Evolutionary conservation across 1,140 invertebrate genomes (phyloP).

Genomic region (Melanaphis sacchari): DNA sequence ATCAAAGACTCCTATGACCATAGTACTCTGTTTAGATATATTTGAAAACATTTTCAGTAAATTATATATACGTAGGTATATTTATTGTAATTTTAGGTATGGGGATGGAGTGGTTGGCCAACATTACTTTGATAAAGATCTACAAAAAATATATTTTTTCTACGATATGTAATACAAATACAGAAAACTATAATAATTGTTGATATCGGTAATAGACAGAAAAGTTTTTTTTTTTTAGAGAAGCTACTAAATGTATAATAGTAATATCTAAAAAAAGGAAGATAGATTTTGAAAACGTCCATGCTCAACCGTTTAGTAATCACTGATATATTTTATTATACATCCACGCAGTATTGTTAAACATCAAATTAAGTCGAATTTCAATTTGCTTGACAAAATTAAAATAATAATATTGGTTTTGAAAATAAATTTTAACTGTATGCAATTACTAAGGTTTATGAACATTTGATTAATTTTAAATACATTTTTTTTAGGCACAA

Average conservation of each 20-base stretch:
- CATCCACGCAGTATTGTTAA: background rate
- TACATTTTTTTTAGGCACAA: background rate
- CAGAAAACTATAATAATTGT: background rate
- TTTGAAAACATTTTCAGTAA: background rate
- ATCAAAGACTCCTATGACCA: background rate
- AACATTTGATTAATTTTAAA: background rate
- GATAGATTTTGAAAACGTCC: background rate
- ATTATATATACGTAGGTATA: background rate
- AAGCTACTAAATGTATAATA: too few species aligned
- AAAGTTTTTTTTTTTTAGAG: background rate
- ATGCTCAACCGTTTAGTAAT: background rate
- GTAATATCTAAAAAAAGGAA: background rate
- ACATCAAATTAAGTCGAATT: background rate
- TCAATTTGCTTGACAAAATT: background rate
- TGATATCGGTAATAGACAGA: background rate
- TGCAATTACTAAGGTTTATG: background rate
- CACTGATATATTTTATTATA: background rate
- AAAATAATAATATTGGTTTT: background rate
- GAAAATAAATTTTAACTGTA: background rate
- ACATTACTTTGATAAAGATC: background rate
- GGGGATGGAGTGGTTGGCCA: background rate
- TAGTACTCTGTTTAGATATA: background rate
- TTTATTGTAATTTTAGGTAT: background rate
- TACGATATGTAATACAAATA: background rate
- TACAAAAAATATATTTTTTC: background rate